Percentiles rank a stretch among this genome's conserved stretches.
Conservation (phyloP, 64 coral and sea anemone species). For the Porites lutea region DNA sequence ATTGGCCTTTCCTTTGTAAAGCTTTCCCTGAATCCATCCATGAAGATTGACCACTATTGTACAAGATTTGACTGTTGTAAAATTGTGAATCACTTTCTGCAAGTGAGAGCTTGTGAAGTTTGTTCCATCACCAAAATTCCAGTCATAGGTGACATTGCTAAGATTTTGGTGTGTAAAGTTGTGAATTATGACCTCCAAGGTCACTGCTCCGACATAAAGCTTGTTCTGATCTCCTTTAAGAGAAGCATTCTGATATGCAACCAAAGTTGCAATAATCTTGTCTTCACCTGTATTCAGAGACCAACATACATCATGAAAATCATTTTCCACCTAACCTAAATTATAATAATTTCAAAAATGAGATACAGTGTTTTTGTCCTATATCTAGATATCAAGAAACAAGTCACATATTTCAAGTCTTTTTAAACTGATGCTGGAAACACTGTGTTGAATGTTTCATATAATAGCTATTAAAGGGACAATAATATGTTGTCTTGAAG, state of each 20-base stretch:
- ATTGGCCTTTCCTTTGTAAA: constrained; percentile 8
- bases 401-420: no score
- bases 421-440: no score
- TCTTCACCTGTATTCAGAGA: no score
- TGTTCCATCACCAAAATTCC: constrained; percentile 42
- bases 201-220: neutral
- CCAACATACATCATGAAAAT: neutral
- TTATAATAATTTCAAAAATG: no score
- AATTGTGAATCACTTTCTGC: constrained; percentile 22
- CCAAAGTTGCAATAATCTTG: neutral
- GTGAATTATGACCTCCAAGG: constrained; percentile 13
- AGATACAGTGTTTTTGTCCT: no score
- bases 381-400: no score
- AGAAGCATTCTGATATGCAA: neutral
- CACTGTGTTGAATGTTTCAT: no score
- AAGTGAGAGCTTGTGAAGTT: neutral
- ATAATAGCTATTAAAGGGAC: no score
- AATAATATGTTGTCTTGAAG: no score
- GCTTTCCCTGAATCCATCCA: neutral
- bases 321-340: no score
- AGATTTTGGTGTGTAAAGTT: neutral
- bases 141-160: neutral
- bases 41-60: constrained; percentile 10
- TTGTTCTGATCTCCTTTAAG: neutral
- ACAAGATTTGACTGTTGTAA: constrained; percentile 18